Percentiles rank a stretch among this genome's conserved stretches.
phyloP scores from a whole-genome alignment of 1,140 invertebrate species.

The Campoletis sonorensis region DNA sequence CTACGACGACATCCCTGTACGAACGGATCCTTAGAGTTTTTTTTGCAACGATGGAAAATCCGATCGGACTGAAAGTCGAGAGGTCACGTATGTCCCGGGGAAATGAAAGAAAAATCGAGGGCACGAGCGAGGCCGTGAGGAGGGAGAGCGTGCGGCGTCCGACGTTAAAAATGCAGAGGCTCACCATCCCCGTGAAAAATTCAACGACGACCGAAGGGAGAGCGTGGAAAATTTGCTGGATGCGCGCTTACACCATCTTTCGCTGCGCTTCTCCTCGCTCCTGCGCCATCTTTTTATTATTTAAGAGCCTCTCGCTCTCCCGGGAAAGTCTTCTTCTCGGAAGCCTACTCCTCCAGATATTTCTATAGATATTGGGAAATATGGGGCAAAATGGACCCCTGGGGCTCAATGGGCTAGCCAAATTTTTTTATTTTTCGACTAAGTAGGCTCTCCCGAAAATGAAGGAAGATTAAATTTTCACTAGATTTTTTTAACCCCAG shows the following conservation, averaged over 20 bases:
- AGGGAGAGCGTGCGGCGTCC: slow-evolving; percentile 6
- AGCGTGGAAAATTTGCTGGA: slow-evolving; percentile 34
- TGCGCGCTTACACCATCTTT: background rate
- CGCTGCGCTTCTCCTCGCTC: background rate
- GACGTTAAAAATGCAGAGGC: slow-evolving; percentile 58
- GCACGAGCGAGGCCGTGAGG: background rate
- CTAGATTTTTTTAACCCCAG: too few species aligned
- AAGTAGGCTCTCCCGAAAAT: too few species aligned
- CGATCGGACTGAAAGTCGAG: background rate
- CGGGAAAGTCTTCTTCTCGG: slow-evolving; percentile 15
- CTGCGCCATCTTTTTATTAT: slow-evolving; percentile 45
- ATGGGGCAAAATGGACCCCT: too few species aligned
- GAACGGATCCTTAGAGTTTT: too few species aligned
- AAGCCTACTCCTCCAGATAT: too few species aligned
- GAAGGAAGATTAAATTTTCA: too few species aligned
- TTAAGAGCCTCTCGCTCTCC: slow-evolving; percentile 41
- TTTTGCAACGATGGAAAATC: background rate
- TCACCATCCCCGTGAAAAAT: slow-evolving; percentile 53
- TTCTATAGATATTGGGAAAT: too few species aligned
- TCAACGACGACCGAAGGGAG: slow-evolving; percentile 46
- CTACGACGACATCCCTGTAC: too few species aligned
- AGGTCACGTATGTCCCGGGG: slow-evolving; percentile 20
- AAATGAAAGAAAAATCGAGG: slow-evolving; percentile 35
- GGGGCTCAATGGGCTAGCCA: too few species aligned
- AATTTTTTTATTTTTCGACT: too few species aligned